These are phyloP conservation scores for Phodopus roborovskii DNA, from an alignment of 2,113 vertebrate species.

Conservation along the genomic window DNA sequence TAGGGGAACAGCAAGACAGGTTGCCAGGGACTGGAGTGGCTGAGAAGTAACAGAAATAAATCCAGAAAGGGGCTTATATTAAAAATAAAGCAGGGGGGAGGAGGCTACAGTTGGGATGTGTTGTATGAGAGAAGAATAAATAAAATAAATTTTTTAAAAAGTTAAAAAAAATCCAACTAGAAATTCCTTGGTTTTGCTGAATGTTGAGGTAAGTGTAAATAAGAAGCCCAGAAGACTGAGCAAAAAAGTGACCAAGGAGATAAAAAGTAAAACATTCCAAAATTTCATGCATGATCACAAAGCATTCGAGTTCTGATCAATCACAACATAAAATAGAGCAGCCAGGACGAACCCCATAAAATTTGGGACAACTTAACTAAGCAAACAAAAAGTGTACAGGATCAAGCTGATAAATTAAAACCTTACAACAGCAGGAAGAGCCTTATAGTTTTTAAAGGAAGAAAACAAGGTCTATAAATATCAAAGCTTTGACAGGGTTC, in stretches of 20 bases:
- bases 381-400: neutral
- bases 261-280: conserved; percentile 23
- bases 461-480: neutral
- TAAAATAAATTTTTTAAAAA: neutral
- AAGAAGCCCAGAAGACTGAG: neutral
- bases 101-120: neutral
- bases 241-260: conserved; percentile 6
- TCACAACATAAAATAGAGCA: neutral
- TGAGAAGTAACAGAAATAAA: neutral
- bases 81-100: neutral
- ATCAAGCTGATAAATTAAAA: neutral
- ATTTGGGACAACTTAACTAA: neutral
- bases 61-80: neutral
- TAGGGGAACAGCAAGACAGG: neutral
- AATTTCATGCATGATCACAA: neutral
- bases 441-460: neutral
- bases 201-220: neutral
- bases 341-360: neutral
- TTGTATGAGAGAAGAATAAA: neutral
- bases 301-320: neutral
- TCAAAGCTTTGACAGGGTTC: neutral
- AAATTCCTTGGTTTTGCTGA: neutral
- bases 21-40: neutral
- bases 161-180: neutral
- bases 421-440: conserved; percentile 24